Percentiles rank a stretch among this genome's conserved stretches.
Evolutionary conservation across 2,113 vertebrate genomes (phyloP).

Genomic region (Microcebus tavaratra): DNA sequence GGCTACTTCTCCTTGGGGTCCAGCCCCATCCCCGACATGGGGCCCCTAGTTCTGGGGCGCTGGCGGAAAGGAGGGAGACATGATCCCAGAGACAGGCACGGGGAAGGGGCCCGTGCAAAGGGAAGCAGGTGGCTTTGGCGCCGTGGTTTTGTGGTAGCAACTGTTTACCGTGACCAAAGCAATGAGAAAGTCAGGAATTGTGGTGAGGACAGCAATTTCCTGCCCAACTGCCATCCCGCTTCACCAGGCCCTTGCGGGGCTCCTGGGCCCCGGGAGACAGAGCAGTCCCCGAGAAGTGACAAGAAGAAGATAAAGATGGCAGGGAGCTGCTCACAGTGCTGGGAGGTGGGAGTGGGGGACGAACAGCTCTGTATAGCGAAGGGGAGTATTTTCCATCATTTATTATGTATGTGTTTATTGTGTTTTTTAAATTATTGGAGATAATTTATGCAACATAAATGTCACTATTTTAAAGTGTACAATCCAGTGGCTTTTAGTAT

Average conservation of each 20-base stretch:
- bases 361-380: background rate
- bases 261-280: background rate
- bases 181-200: slow-evolving; percentile 36
- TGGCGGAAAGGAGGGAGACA: background rate
- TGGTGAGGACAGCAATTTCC: background rate
- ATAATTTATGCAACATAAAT: background rate
- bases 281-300: background rate
- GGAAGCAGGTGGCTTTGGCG: background rate
- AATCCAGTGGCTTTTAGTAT: background rate
- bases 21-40: background rate
- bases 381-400: background rate
- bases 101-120: no score
- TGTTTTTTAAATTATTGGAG: background rate
- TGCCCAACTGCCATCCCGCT: background rate
- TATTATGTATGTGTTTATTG: background rate
- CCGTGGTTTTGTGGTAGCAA: slow-evolving; percentile 13
- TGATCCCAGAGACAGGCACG: background rate
- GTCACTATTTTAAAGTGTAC: background rate
- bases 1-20: background rate
- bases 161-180: background rate
- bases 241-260: background rate
- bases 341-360: no score
- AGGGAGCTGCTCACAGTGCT: no score
- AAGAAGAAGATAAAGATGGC: background rate
- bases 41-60: background rate